Conservation (phyloP, 2,888 invertebrate genomes). For the Ectemnius cavifrons region DNA sequence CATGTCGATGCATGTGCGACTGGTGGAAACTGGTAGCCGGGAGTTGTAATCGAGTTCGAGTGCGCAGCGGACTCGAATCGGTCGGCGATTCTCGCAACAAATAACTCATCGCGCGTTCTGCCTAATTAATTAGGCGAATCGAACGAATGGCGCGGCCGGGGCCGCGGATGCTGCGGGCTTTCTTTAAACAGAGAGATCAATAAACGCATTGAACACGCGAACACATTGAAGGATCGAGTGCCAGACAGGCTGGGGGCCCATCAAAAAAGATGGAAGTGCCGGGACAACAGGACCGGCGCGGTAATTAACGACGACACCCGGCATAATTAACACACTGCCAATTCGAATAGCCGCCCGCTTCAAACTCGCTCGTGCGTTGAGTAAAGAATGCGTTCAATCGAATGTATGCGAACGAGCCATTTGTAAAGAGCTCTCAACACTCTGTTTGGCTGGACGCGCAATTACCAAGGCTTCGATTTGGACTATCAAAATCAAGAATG, state of each 20-base stretch:
- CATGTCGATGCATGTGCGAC: no score
- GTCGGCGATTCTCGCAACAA: not conserved
- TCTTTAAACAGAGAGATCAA: constrained; percentile 9
- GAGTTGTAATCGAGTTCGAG: no score
- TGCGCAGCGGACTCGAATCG: no score
- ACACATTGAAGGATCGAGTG: not conserved
- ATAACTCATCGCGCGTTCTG: constrained; percentile 1
- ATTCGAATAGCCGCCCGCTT: not conserved
- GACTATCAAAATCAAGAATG: no score
- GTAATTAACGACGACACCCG: constrained; percentile 4
- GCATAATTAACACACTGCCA: constrained; percentile 5
- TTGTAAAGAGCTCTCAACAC: no score
- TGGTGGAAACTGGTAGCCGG: no score
- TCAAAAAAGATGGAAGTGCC: not conserved
- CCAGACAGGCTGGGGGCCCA: not conserved
- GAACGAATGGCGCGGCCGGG: not conserved
- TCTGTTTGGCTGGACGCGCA: no score
- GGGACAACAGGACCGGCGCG: not conserved
- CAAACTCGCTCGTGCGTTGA: no score
- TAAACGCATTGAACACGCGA: constrained; percentile 6
- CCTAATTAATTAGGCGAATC: constrained; percentile 2
- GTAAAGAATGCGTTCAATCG: no score
- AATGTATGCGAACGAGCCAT: no score
- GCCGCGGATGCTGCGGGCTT: not conserved
- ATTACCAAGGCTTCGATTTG: no score